These are phyloP conservation scores for Philopotamus ludificatus DNA, from an alignment of 1,140 invertebrate genomes.

Conservation along the genomic window DNA sequence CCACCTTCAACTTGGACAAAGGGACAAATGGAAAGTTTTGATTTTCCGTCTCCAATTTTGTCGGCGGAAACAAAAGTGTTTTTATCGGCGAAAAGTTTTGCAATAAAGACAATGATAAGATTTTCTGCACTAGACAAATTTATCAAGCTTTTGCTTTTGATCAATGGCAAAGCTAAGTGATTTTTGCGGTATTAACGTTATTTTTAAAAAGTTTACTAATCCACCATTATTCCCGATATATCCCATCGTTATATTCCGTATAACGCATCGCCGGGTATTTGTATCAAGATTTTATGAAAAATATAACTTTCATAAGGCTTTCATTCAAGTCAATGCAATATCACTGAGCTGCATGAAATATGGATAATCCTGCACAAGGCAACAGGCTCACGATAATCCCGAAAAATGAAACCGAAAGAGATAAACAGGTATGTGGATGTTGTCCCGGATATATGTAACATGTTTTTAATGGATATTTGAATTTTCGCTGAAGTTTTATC, in stretches of 20 bases:
- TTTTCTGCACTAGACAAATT: constrained; percentile 2
- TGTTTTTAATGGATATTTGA: neutral
- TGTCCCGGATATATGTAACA: neutral
- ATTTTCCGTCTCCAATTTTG: constrained; percentile 13
- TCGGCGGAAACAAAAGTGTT: constrained; percentile 20
- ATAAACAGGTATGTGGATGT: constrained; percentile 4
- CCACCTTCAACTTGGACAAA: constrained; percentile 21
- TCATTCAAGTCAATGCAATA: constrained; percentile 31
- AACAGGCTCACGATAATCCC: constrained; percentile 30
- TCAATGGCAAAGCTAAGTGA: neutral
- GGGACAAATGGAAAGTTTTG: constrained; percentile 31
- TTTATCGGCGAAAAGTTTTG: constrained; percentile 22
- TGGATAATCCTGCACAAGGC: constrained; percentile 30
- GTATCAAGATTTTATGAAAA: constrained; percentile 4
- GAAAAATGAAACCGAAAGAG: constrained; percentile 31
- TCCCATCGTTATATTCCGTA: too few species aligned
- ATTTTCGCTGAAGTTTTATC: too few species aligned
- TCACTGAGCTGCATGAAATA: constrained; percentile 34
- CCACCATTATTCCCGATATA: too few species aligned
- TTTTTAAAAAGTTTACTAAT: too few species aligned
- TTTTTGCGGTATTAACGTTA: neutral
- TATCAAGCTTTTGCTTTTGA: neutral
- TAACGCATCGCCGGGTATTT: neutral
- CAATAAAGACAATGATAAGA: constrained; percentile 25
- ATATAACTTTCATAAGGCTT: neutral